phyloP scores from a whole-genome alignment of 2,797 vertebrate genomes.

The Bothrops alternatus region DNA sequence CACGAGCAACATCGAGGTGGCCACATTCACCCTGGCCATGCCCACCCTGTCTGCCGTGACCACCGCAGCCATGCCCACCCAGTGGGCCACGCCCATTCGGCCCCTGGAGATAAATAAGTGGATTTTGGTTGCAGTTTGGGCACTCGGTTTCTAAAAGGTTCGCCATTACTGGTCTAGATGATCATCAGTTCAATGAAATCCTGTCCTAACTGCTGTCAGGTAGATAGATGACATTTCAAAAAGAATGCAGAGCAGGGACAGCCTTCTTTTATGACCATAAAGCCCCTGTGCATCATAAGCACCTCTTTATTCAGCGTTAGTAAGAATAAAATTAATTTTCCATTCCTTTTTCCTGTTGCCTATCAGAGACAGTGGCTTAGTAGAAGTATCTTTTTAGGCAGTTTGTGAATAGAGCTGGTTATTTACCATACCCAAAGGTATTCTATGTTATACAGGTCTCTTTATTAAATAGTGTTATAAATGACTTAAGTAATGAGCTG shows the following conservation, averaged over 20 bases:
- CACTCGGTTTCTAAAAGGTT: too few species aligned
- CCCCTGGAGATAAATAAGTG: too few species aligned
- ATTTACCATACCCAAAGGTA: neutral
- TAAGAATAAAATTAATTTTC: neutral
- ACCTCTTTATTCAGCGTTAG: neutral
- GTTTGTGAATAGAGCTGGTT: neutral
- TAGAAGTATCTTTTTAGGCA: neutral
- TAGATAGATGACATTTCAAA: neutral
- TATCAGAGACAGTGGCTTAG: neutral
- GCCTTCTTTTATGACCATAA: neutral
- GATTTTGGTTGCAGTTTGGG: too few species aligned
- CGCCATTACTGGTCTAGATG: neutral
- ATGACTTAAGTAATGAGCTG: neutral
- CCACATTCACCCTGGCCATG: too few species aligned
- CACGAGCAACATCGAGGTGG: too few species aligned
- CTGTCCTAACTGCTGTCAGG: neutral
- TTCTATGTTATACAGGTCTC: neutral
- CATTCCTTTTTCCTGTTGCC: neutral
- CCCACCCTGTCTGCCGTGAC: too few species aligned
- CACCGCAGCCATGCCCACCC: too few species aligned
- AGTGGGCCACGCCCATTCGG: too few species aligned
- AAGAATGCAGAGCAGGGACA: neutral
- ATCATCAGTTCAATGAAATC: neutral
- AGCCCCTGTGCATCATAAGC: neutral
- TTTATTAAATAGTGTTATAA: neutral